Base-by-base conservation (phyloP, 2,113 vertebrate species). In the Pelodiscus sinensis region DNA sequence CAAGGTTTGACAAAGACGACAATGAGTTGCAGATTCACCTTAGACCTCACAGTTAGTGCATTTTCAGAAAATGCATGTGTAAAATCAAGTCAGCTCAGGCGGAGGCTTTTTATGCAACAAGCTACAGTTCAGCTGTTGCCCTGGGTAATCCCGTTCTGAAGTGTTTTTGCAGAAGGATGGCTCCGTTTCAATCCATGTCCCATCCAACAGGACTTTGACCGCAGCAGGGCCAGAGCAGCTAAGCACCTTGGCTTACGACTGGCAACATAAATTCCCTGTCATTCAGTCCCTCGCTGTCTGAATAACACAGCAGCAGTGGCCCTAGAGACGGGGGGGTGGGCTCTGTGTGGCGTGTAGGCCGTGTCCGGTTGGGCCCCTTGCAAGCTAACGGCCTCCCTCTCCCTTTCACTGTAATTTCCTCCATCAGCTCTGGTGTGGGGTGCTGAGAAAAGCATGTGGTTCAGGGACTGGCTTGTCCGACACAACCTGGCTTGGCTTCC, bases 251-350 rank as follows among this genome's bases (percentile, higher is more conserved):
- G 10, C 90, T 83, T 94, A 91, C 79, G 65, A 79, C 68, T 58
- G 24, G 25, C 87, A 27, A 54, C 35, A 2, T 9, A 0, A 4
- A 60, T 79, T 57, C 31, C 44, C 38, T 44, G 44, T 44, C 44
- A 44, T 5, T 44, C 44, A 44, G 44, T 44, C 44, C 44, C 44
- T 44, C 44, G 44, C 44, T 44, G 44, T 44, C 44, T 44, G 44
- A 44, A 44, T 44, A 44, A 93, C 54, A 81, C 89, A 71, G 52
- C 93, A 92, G 77, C 83, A 92, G 85, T 82, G 81, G 60, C 22
- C 80, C 16, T 3, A 29, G 65, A 18, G 68, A 81, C 54, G 58
- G 83, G 52, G 8, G 35, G 18, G 52, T 54, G 0, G 65, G 15
- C 44, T 27, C 10, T 55, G 6, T 52, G 3, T 1, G 0, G 2